A percentile compares a stretch with the other conserved stretches of the same genome.
Evolutionary conservation across 2,888 invertebrate species (phyloP).

Genomic region (Drosophila paramelanica): DNA sequence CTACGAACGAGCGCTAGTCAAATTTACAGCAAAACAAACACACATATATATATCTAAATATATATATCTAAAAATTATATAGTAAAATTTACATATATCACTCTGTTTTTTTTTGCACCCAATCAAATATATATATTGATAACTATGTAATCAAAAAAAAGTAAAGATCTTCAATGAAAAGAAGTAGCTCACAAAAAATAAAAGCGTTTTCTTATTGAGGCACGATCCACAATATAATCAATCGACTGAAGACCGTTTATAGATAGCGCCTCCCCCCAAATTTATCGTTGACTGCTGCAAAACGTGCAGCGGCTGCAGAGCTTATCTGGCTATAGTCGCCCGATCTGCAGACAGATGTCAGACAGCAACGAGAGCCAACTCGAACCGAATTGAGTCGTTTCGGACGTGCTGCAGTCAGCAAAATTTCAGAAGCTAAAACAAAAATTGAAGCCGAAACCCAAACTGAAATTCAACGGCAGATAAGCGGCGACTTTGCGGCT

Average conservation of each 20-base stretch:
- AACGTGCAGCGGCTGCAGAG: slow-evolving; percentile 23
- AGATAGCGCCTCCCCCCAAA: slow-evolving; percentile 22
- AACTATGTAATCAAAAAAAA: slow-evolving; percentile 16
- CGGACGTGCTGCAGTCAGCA: slow-evolving; percentile 43
- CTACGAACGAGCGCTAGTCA: slow-evolving; percentile 42
- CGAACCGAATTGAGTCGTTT: slow-evolving; percentile 28
- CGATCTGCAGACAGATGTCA: slow-evolving; percentile 37
- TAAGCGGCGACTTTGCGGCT: slow-evolving; percentile 22
- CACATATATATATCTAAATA: not conserved
- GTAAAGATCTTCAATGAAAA: slow-evolving; percentile 32
- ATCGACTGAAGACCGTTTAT: slow-evolving; percentile 30
- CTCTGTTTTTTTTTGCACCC: slow-evolving; percentile 63
- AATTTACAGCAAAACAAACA: slow-evolving; percentile 53
- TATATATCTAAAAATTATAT: slow-evolving; percentile 17
- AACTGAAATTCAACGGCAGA: slow-evolving; percentile 33
- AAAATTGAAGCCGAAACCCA: slow-evolving; percentile 8
- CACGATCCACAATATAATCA: slow-evolving; percentile 58
- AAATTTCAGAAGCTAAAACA: slow-evolving; percentile 3
- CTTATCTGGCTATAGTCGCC: slow-evolving; percentile 24
- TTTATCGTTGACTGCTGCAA: slow-evolving; percentile 24
- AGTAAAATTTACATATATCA: slow-evolving; percentile 53
- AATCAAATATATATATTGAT: slow-evolving; percentile 33
- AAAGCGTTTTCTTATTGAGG: slow-evolving; percentile 31
- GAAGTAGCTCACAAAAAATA: slow-evolving; percentile 8
- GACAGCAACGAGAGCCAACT: slow-evolving; percentile 24